Conservation (phyloP, 2,113 vertebrate species). For the Anhinga rufa region DNA sequence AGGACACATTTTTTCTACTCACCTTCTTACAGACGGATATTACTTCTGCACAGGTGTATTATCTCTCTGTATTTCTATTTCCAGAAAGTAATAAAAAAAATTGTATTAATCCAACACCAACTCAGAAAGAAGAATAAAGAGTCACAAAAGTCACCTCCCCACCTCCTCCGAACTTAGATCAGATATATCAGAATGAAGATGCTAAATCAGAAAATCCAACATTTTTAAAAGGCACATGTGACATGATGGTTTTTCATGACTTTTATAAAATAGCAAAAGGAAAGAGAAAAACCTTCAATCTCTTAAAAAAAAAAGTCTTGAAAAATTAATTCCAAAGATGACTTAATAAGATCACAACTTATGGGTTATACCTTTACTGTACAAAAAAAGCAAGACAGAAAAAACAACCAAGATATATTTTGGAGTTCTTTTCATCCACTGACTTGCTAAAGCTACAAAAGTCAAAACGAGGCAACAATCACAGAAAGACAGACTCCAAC, state of each 20-base stretch:
- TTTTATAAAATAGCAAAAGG: not conserved
- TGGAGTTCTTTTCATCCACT: not conserved
- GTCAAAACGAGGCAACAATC: not conserved
- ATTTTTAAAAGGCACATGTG: not conserved
- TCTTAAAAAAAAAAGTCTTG: not conserved
- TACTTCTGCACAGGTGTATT: constrained; percentile 16
- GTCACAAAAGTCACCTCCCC: not conserved
- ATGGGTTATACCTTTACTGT: not conserved
- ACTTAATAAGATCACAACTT: not conserved
- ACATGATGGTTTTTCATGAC: not conserved
- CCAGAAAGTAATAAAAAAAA: constrained; percentile 18
- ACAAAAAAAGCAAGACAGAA: not conserved
- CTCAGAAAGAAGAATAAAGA: not conserved
- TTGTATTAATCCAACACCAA: not conserved
- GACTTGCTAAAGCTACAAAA: not conserved
- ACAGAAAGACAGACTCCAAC: not conserved
- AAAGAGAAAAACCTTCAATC: not conserved
- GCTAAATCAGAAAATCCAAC: not conserved
- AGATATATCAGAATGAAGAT: not conserved
- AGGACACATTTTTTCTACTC: not conserved
- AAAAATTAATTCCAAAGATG: not conserved
- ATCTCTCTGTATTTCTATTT: constrained; percentile 3
- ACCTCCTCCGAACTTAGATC: not conserved
- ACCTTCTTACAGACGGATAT: not conserved
- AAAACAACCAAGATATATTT: not conserved